Base-by-base conservation (phyloP, 2,113 vertebrate species). In the Scomber japonicus region DNA sequence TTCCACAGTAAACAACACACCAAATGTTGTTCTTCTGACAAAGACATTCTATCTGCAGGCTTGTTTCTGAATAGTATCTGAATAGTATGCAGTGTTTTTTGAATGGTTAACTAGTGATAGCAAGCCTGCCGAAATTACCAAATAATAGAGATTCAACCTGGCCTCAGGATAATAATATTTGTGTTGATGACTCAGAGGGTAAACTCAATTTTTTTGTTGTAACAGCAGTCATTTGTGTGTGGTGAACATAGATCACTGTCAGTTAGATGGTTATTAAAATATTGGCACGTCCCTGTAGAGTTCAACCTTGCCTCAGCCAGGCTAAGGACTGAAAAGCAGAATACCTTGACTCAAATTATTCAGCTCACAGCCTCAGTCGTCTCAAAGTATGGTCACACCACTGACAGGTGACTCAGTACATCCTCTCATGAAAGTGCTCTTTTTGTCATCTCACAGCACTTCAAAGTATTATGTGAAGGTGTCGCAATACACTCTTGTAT, bases 361-460 rank as follows among this genome's bases (percentile, higher is more conserved):
- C 51, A 63, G 17, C 72, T 59, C 68, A 40, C 68, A 46, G 45
- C 49, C 13, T 60, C 14, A 27, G 72, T 67, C 67, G 48, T 77
- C 53, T 75, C 11, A 62, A 69, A 44, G 44, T 35, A 24, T 31
- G 31, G 77, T 61, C 61, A 30, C 62, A 16, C 67, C 49, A 8
- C 30, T 57, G 35, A 4, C 8, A 35, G 1, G 49, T 67, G 66
- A 62, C 67, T 83, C 64, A 71, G 3, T 66, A 72, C 27, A 35
- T 74, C 59, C 78, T 60, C 56, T 48, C 61, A 35, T 31, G 49
- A 80, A 75, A 56, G 35, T 4, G 9, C 35, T 66, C 35, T 69
- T 12, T 70, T 21, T 74, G 70, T 69, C 67, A 54, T 78, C 84
- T 85, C 60, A 74, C 14, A 3, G 57, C 63, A 64, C 77, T 75